Evolutionary conservation across 2,888 invertebrate species (phyloP), one percentile per base, ranked within the genome.

Genomic region (Protophormia terraenovae): DNA sequence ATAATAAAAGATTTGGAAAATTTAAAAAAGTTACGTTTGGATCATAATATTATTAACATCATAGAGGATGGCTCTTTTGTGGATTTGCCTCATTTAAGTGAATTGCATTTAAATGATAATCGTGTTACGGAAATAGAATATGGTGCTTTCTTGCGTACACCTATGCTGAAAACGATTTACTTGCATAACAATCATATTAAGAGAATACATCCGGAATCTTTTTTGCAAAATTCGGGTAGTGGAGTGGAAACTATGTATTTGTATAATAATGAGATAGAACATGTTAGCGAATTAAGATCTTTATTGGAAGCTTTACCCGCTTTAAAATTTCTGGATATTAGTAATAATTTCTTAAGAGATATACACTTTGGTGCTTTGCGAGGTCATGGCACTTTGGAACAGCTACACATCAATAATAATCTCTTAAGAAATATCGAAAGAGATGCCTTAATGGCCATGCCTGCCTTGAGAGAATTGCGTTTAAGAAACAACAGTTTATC

Each of bases 371-470:
- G 97, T 0, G 95, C 96, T 0, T 90, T 97, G 10, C 94, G 96
- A 88, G 97, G 97, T 1, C 97, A 97, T 90, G 95, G 96, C 0
- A 96, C 95, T 69, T 91, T 98, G 87, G 97, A 97, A 92, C 94
- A 96, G 87, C 93, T 97, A 38, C 96, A 97, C 93, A 93, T 97
- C 78, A 96, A 97, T 90, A 95, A 96, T 91, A 98, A 98, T 89
- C 94, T 94, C 86, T 94, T 97, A 67, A 94, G 94, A 82, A 94
- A 94, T 67, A 95, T 97, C 77, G 96, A 97, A 88, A 93, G 95
- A 47, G 96, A 97, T 90, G 96, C 97, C 0, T 95, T 98, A 90
- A 95, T 95, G 90, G 96, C 96, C 16, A 96, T 98, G 95, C 97
- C 97, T 0, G 96, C 97, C 0, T 92, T 98, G 45, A 94, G 97